phyloP scores from a whole-genome alignment of 2,888 invertebrate species.

The Plagodis pulveraria region DNA sequence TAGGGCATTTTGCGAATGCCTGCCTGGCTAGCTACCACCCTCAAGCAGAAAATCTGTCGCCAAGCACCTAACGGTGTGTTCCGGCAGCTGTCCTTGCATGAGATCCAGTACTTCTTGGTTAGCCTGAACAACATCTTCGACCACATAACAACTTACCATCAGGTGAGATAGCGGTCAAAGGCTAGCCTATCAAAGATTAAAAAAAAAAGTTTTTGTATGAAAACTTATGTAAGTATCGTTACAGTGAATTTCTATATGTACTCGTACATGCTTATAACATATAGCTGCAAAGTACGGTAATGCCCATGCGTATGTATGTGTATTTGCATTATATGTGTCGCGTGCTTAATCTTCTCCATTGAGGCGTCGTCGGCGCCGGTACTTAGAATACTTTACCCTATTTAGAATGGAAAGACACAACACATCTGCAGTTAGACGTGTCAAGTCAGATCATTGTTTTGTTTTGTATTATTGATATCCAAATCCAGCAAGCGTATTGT shows the following conservation, averaged over 20 bases:
- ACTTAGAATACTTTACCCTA: conserved; percentile 47
- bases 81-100: no score
- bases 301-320: conserved; percentile 42
- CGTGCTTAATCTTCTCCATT: conserved; percentile 76
- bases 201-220: no score
- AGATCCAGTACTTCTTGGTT: no score
- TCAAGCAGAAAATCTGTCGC: no score
- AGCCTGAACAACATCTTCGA: no score
- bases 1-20: no score
- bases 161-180: no score
- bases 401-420: conserved; percentile 17
- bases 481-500: background rate
- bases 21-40: no score
- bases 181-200: no score
- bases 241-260: conserved; percentile 3
- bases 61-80: no score
- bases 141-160: no score
- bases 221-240: conserved; percentile 2
- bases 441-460: background rate
- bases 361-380: conserved; percentile 44
- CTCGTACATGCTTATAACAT: conserved; percentile 32
- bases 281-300: conserved; percentile 46
- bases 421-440: background rate
- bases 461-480: background rate
- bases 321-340: conserved; percentile 40